These are phyloP conservation scores for Leptarthrus brevirostris DNA, from an alignment of 2,888 invertebrate species.

Conservation along the genomic window DNA sequence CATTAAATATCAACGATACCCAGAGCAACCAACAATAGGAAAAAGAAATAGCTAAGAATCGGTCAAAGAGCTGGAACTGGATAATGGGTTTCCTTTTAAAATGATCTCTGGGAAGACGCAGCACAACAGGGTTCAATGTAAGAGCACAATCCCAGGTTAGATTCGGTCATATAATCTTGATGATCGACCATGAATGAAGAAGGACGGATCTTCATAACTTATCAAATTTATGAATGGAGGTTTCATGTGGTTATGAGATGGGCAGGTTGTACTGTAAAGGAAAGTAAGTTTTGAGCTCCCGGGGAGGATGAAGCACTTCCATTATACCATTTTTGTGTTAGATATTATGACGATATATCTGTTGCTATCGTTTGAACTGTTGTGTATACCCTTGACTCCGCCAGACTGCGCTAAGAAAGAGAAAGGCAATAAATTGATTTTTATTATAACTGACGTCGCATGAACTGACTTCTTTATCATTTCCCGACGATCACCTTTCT, in stretches of 20 bases:
- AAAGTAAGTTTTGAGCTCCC: background rate
- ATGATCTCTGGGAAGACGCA: background rate
- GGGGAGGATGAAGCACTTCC: background rate
- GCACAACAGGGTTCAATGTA: background rate
- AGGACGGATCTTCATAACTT: background rate
- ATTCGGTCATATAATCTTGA: no score
- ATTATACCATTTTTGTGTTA: no score
- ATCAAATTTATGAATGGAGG: slow-evolving; percentile 28
- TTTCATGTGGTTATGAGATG: slow-evolving; percentile 17
- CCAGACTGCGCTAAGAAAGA: slow-evolving; percentile 11
- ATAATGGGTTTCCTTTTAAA: background rate
- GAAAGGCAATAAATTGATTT: slow-evolving; percentile 37
- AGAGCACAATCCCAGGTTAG: background rate
- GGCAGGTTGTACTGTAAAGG: background rate
- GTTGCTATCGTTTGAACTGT: background rate
- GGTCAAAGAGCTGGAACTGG: background rate
- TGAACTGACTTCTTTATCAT: slow-evolving; percentile 23
- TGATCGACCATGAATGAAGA: no score
- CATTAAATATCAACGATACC: background rate
- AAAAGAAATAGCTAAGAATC: background rate
- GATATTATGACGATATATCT: no score
- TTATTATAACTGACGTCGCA: background rate
- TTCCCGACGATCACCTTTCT: slow-evolving; percentile 19
- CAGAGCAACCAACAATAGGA: background rate
- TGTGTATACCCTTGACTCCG: background rate